A percentile compares a stretch with the other conserved stretches of the same genome.
These are phyloP conservation scores for Anthoscopus minutus DNA, from an alignment of 2,113 vertebrate genomes.

Conservation along the genomic window DNA sequence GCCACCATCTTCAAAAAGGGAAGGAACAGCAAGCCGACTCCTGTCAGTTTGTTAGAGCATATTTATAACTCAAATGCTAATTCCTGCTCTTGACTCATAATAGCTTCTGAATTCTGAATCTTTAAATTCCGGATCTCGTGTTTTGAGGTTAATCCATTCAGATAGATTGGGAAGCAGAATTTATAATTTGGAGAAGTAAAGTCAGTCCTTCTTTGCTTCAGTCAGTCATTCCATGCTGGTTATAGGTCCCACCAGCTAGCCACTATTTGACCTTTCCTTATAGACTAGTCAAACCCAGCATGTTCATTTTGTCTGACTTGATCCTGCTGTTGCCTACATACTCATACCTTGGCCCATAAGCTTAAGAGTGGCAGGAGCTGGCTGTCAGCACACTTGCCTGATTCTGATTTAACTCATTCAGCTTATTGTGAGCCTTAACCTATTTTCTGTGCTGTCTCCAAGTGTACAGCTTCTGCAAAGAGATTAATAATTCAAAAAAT, in stretches of 20 bases:
- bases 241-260: neutral
- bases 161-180: conserved; percentile 53
- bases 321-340: neutral
- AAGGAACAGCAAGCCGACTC: conserved; percentile 51
- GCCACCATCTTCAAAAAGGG: conserved; percentile 49
- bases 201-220: conserved; percentile 41
- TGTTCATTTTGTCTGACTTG: neutral
- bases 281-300: neutral
- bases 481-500: conserved; percentile 27
- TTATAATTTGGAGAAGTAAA: conserved; percentile 38
- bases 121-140: conserved; percentile 50
- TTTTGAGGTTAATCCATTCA: conserved; percentile 63
- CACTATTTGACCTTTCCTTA: neutral
- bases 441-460: conserved; percentile 12
- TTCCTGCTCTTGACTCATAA: conserved; percentile 70
- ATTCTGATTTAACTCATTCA: conserved; percentile 49
- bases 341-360: neutral
- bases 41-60: conserved; percentile 53
- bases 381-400: neutral
- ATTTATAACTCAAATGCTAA: conserved; percentile 65
- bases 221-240: neutral
- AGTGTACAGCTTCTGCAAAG: neutral
- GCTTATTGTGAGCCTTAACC: conserved; percentile 47
- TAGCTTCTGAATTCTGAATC: conserved; percentile 65
- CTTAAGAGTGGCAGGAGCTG: neutral